These are phyloP conservation scores for Gastrophysa polygoni DNA, from an alignment of 2,888 invertebrate genomes.

Conservation along the genomic window DNA sequence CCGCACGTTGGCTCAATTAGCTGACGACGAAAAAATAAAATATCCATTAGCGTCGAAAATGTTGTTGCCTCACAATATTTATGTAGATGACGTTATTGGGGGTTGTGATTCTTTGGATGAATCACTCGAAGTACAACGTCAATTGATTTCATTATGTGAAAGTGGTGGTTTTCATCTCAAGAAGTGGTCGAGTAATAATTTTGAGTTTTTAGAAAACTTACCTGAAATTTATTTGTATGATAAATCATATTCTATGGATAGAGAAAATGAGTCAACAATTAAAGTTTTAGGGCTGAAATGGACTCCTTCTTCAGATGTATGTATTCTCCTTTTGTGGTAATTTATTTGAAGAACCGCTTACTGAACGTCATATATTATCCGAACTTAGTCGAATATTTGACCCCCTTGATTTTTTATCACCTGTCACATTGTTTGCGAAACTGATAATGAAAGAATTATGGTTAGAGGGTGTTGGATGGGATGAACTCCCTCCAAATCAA, in stretches of 20 bases:
- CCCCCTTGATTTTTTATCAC: constrained; percentile 1
- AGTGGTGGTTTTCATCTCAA: not conserved
- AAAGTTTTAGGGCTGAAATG: constrained; percentile 7
- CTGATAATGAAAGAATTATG: constrained; percentile 2
- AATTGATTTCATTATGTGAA: constrained; percentile 2
- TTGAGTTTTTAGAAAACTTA: constrained; percentile 3
- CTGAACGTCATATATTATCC: no score
- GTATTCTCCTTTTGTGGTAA: not conserved
- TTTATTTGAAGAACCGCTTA: not conserved
- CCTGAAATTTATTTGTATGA: constrained; percentile 4
- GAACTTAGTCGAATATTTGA: constrained; percentile 4
- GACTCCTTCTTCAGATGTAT: no score
- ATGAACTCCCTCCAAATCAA: constrained; percentile 1
- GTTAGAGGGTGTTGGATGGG: constrained; percentile 2
- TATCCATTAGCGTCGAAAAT: not conserved
- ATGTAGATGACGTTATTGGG: constrained; percentile 4
- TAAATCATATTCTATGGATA: not conserved
- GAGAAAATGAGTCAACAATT: constrained; percentile 2
- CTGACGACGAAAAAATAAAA: not conserved
- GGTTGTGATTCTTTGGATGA: constrained; percentile 2
- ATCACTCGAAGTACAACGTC: not conserved
- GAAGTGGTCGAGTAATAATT: no score
- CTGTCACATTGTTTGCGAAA: not conserved
- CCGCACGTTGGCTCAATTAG: not conserved
- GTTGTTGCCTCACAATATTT: not conserved